Conservation (phyloP, 1,140 invertebrate species). For the Cotesia vestalis region DNA sequence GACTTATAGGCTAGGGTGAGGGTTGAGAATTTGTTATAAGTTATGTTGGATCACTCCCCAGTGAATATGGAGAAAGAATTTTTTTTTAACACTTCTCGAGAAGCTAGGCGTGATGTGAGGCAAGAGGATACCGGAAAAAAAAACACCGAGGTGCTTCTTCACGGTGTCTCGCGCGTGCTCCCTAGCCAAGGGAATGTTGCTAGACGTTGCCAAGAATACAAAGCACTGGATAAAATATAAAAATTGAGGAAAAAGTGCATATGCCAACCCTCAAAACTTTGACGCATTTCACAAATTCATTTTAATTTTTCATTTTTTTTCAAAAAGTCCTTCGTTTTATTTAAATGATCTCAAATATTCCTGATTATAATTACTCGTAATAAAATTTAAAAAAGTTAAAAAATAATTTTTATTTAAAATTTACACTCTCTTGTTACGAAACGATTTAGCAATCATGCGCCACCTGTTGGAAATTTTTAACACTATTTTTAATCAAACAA, state of each 20-base stretch:
- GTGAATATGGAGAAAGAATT: conserved; percentile 62
- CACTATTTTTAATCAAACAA: too few relatives aligned
- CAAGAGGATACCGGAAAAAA: conserved; percentile 24
- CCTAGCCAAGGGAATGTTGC: conserved; percentile 29
- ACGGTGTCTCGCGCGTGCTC: conserved; percentile 12
- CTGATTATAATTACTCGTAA: too few relatives aligned
- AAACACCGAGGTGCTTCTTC: conserved; percentile 23
- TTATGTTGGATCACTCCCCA: conserved; percentile 62
- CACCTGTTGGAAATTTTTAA: too few relatives aligned
- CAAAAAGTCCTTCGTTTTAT: background rate
- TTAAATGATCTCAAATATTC: too few relatives aligned
- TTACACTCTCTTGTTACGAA: too few relatives aligned
- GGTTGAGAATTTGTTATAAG: conserved; percentile 59
- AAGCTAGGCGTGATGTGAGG: conserved; percentile 19
- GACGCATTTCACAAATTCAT: background rate
- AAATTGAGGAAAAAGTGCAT: conserved; percentile 51
- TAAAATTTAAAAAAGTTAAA: too few relatives aligned
- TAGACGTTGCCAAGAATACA: conserved; percentile 55
- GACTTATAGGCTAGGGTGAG: conserved; percentile 29
- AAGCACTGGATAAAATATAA: conserved; percentile 55
- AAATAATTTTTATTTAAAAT: too few relatives aligned
- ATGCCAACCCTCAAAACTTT: conserved; percentile 55
- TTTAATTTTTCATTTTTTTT: background rate
- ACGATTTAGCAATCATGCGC: too few relatives aligned
- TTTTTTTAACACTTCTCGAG: conserved; percentile 41